Conservation (phyloP, 2,113 vertebrate species). For the Pogonocichla stellata region DNA sequence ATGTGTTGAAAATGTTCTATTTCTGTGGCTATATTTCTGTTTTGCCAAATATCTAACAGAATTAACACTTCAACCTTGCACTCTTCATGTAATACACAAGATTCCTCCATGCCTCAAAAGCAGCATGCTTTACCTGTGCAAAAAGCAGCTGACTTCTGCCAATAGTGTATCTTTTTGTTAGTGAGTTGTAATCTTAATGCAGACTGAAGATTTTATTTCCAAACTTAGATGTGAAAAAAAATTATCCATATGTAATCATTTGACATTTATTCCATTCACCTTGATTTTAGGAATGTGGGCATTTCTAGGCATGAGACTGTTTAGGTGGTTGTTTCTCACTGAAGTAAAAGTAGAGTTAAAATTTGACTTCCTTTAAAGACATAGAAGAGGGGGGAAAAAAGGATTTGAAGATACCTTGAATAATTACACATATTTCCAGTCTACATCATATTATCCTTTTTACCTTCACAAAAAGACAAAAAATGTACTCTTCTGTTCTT, state of each 20-base stretch:
- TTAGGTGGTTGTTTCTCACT: not conserved
- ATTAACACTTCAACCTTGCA: slow-evolving; percentile 3
- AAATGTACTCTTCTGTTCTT: not conserved
- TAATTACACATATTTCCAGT: not conserved
- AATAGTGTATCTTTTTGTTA: not conserved
- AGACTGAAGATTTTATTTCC: not conserved
- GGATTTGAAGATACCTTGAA: not conserved
- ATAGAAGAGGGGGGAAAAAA: not conserved
- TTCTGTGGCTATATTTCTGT: slow-evolving; percentile 5
- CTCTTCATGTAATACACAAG: not conserved
- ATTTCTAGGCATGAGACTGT: not conserved
- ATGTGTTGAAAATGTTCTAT: slow-evolving; percentile 28
- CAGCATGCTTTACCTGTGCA: not conserved
- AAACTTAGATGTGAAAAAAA: not conserved
- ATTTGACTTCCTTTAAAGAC: not conserved
- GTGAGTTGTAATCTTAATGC: not conserved
- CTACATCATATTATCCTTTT: not conserved
- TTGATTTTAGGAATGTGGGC: not conserved
- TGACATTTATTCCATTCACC: not conserved
- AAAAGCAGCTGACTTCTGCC: not conserved
- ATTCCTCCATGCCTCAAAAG: not conserved
- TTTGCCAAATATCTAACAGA: slow-evolving; percentile 16
- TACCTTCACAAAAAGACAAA: not conserved
- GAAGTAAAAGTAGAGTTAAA: not conserved
- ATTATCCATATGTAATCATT: not conserved